A percentile compares a stretch with the other conserved stretches of the same genome.
Conservation (phyloP, 2,888 invertebrate genomes). For the Endotricha flammealis region DNA sequence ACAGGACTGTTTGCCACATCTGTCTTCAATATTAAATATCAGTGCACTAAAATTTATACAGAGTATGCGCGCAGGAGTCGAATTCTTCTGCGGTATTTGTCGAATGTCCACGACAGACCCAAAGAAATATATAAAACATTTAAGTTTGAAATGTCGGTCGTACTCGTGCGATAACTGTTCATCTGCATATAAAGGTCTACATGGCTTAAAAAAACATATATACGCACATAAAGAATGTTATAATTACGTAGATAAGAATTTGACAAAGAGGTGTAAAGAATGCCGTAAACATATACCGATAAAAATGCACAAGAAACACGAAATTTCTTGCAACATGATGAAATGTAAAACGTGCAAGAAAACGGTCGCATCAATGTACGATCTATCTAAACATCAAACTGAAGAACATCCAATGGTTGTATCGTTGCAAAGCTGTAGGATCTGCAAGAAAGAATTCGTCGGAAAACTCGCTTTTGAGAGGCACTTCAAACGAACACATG, state of each 20-base stretch:
- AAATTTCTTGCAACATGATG: constrained; percentile 34
- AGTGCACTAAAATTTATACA: constrained; percentile 35
- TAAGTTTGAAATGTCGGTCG: constrained; percentile 28
- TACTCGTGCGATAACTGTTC: constrained; percentile 41
- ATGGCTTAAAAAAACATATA: constrained; percentile 29
- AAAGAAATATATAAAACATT: constrained; percentile 35
- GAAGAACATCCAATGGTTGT: constrained; percentile 36
- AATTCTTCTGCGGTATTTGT: constrained; percentile 36
- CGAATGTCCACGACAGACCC: constrained; percentile 21
- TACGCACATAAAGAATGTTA: constrained; percentile 15
- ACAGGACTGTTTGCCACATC: constrained; percentile 27
- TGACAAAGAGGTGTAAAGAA: constrained; percentile 24
- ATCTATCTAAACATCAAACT: constrained; percentile 40
- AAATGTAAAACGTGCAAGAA: constrained; percentile 42
- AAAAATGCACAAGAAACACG: constrained; percentile 32
- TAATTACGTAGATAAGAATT: not conserved
- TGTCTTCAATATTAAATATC: constrained; percentile 45
- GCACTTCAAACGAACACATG: constrained; percentile 46
- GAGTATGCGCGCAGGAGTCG: constrained; percentile 16
- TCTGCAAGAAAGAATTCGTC: constrained; percentile 48
- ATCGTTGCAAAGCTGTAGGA: constrained; percentile 38
- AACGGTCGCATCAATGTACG: constrained; percentile 33
- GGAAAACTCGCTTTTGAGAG: constrained; percentile 38
- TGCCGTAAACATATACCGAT: no score
- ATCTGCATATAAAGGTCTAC: constrained; percentile 29